Evolutionary conservation across 2,797 vertebrate genomes (phyloP).

Genomic region (Acropternis orthonyx): DNA sequence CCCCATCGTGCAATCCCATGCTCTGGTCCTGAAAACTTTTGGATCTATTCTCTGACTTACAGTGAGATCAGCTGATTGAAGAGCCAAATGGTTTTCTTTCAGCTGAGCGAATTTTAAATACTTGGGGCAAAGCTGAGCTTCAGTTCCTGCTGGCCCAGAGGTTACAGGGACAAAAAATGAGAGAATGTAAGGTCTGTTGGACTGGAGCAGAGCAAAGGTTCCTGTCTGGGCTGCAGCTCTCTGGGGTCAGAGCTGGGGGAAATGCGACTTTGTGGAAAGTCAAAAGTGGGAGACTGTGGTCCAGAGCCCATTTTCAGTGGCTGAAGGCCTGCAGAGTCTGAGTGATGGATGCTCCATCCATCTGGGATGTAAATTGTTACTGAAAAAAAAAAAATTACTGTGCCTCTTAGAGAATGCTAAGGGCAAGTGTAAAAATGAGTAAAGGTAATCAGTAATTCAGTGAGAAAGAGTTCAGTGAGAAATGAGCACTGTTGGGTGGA

Average conservation of each 20-base stretch:
- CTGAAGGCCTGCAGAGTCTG: background rate
- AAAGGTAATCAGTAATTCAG: background rate
- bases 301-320: background rate
- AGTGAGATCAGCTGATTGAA: background rate
- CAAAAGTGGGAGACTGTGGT: background rate
- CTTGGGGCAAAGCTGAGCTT: background rate
- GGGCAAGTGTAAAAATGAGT: background rate
- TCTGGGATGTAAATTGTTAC: background rate
- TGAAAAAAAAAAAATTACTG: background rate
- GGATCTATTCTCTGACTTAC: background rate
- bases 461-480: background rate
- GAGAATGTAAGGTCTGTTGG: background rate
- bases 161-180: background rate
- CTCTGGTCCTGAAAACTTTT: background rate
- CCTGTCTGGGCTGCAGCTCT: background rate
- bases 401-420: background rate
- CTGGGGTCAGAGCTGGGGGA: background rate
- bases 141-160: background rate
- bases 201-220: background rate
- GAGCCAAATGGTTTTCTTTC: background rate
- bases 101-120: background rate
- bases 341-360: background rate
- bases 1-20: rapidly evolving
- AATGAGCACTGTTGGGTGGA: rapidly evolving
- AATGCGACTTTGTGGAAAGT: background rate